Evolutionary conservation across 2,888 invertebrate genomes (phyloP).

Genomic region (Pemphredon lugubris): DNA sequence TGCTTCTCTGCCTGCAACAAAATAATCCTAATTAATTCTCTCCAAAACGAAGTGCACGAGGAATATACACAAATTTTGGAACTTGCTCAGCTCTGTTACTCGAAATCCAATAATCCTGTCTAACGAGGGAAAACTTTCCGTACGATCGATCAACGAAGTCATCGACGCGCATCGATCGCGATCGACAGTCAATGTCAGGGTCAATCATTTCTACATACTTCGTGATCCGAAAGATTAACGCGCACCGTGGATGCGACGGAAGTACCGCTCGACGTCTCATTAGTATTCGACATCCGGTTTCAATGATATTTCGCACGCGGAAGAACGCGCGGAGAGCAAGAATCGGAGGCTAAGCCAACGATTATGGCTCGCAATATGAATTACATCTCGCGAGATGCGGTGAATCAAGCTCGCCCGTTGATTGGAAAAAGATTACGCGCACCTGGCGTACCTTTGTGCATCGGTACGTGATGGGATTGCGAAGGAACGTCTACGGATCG

Average conservation of each 20-base stretch:
- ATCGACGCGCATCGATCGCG: background rate
- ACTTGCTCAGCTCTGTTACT: too few relatives aligned
- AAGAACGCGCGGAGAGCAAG: background rate
- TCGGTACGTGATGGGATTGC: slow-evolving; percentile 13
- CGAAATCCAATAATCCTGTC: background rate
- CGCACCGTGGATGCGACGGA: slow-evolving; percentile 41
- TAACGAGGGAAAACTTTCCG: background rate
- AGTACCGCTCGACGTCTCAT: slow-evolving; percentile 30
- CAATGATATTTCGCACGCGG: slow-evolving; percentile 5
- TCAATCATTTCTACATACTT: slow-evolving; percentile 3
- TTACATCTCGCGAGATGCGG: background rate
- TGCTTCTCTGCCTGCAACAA: slow-evolving; percentile 37
- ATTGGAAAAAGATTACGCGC: slow-evolving; percentile 18
- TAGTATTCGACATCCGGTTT: slow-evolving; percentile 47
- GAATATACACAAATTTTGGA: too few relatives aligned
- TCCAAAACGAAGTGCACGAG: background rate
- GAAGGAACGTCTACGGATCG: background rate
- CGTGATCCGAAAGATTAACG: slow-evolving; percentile 52
- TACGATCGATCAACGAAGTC: background rate
- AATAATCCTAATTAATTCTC: background rate
- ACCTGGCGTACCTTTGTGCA: slow-evolving; percentile 14
- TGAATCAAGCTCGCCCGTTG: background rate
- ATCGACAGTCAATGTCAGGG: slow-evolving; percentile 24
- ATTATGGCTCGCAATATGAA: background rate
- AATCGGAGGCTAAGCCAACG: slow-evolving; percentile 1